Percentiles rank a stretch among this genome's conserved stretches.
Evolutionary conservation across 2,888 invertebrate genomes (phyloP).

Genomic region (Agrypnus murinus): DNA sequence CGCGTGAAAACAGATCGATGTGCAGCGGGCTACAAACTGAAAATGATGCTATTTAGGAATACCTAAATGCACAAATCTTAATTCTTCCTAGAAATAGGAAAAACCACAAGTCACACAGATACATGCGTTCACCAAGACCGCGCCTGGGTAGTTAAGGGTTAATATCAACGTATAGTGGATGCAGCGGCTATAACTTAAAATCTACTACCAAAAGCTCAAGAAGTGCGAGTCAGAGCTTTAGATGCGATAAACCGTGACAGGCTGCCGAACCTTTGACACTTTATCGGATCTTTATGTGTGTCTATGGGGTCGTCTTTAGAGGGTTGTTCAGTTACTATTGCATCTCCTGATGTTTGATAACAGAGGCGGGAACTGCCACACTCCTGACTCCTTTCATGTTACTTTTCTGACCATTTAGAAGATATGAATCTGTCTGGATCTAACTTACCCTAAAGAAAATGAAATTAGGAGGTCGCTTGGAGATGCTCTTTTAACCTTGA

Average conservation of each 20-base stretch:
- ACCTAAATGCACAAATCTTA: too few species aligned
- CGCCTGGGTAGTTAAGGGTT: too few species aligned
- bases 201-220: constrained; percentile 23
- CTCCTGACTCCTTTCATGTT: constrained; percentile 50
- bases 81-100: too few species aligned
- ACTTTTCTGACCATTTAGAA: constrained; percentile 53
- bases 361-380: constrained; percentile 56
- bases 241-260: constrained; percentile 55
- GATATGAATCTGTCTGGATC: constrained; percentile 52
- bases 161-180: too few species aligned
- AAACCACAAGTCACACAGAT: too few species aligned
- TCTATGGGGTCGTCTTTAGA: constrained; percentile 54
- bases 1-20: too few species aligned
- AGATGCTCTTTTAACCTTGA: constrained; percentile 1
- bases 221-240: constrained; percentile 51
- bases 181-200: constrained; percentile 1
- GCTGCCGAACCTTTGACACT: constrained; percentile 58
- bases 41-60: too few species aligned
- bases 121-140: too few species aligned
- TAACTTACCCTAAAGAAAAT: constrained; percentile 36
- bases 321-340: constrained; percentile 53
- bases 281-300: constrained; percentile 56
- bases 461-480: constrained; percentile 30
- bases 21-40: too few species aligned
- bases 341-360: constrained; percentile 56